Conservation (phyloP, 2,888 invertebrate species). For the Esperia sulphurella region DNA sequence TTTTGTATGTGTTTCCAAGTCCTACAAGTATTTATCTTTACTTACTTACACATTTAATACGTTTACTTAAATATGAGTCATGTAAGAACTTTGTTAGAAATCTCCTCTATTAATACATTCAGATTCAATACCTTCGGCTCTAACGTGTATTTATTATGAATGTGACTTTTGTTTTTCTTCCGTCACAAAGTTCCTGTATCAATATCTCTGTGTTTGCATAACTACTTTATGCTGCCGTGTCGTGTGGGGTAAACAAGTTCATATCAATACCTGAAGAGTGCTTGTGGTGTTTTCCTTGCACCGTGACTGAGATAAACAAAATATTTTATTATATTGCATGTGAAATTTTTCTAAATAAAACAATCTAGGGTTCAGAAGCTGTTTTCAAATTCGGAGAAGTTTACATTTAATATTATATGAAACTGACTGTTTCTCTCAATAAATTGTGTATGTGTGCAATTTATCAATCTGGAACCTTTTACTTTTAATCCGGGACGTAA, state of each 20-base stretch:
- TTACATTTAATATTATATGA: too few species aligned
- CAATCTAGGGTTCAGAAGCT: too few species aligned
- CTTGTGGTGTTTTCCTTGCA: neutral
- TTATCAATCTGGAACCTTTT: too few species aligned
- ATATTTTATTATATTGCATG: neutral
- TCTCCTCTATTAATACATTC: neutral
- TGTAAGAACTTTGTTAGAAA: too few species aligned
- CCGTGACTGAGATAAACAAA: neutral
- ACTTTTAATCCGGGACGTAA: too few species aligned
- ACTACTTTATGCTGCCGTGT: slow-evolving; percentile 8
- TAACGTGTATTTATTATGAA: slow-evolving; percentile 8
- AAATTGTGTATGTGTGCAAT: too few species aligned
- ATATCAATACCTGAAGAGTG: slow-evolving; percentile 9
- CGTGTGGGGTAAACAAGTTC: slow-evolving; percentile 13
- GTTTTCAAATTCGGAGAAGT: too few species aligned
- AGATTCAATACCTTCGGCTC: neutral
- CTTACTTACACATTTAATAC: neutral
- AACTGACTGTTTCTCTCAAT: too few species aligned
- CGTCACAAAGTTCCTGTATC: slow-evolving; percentile 12
- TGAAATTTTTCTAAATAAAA: too few species aligned
- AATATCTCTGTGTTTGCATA: slow-evolving; percentile 17
- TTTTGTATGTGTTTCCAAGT: too few species aligned
- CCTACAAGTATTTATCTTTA: neutral
- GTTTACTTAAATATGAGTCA: neutral
- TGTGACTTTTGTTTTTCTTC: slow-evolving; percentile 12